phyloP scores from a whole-genome alignment of 2,797 vertebrate species.

The Takifugu rubripes region DNA sequence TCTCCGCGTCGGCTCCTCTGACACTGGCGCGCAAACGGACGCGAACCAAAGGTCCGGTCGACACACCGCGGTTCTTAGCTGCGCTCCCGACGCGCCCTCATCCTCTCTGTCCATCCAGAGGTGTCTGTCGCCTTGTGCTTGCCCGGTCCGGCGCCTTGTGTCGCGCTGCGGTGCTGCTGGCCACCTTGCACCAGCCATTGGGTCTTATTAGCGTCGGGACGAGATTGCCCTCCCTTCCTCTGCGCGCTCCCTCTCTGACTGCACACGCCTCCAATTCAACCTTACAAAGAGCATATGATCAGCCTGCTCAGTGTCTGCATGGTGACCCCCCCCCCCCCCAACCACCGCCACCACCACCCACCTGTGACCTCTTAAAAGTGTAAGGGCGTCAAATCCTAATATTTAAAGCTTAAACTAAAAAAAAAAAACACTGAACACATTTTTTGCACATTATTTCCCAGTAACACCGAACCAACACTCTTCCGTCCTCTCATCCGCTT shows the following conservation, averaged over 20 bases:
- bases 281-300: conserved; percentile 60
- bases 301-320: conserved; percentile 45
- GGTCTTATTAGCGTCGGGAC: conserved; percentile 77
- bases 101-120: conserved; percentile 48
- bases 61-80: conserved; percentile 17
- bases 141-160: conserved; percentile 53
- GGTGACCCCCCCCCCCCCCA: conserved; percentile 26
- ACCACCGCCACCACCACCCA: neutral
- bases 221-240: conserved; percentile 79
- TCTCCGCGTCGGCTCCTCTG: conserved; percentile 24
- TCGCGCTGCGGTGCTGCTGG: conserved; percentile 63
- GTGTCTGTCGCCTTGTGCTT: conserved; percentile 3
- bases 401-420: neutral
- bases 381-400: neutral
- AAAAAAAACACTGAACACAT: neutral
- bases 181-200: conserved; percentile 75
- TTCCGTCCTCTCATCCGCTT: conserved; percentile 33
- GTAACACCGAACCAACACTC: neutral
- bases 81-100: conserved; percentile 43
- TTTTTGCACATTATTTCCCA: neutral
- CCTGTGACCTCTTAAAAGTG: neutral
- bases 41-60: conserved; percentile 13
- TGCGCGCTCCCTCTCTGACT: conserved; percentile 69
- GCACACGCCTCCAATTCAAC: conserved; percentile 78
- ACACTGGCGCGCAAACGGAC: conserved; percentile 3